Base-by-base conservation (phyloP, 2,888 invertebrate genomes). In the Chydorus sphaericus region DNA sequence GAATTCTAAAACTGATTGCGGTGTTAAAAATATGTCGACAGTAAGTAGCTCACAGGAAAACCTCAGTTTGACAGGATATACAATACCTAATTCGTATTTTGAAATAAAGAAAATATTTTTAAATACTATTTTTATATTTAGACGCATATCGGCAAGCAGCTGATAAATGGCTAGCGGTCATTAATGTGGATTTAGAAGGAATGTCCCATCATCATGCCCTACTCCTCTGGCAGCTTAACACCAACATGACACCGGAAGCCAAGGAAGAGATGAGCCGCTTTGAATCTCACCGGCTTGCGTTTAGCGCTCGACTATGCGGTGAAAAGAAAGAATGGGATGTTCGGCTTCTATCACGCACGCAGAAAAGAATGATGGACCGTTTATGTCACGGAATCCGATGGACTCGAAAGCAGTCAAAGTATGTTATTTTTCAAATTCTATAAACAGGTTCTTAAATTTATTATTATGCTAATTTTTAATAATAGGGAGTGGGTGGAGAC, bases 341-440 rank as follows among this genome's bases (percentile, higher is more conserved):
- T 62, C 71, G 31, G 37, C 26, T 57, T 73, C 54, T 64, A 39
- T 62, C 63, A 3, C 57, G 57, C 8, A 59, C 64, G 54, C 74
- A 77, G 60, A 65, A 64, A 49, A 70, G 80, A 58, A 77, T 77
- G 71, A 66, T 76, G 53, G 76, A 75, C 68, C 67, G 82, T 11
- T 62, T 82, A 39, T 83, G 83, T 62, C 71, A 79, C 62, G 82
- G 81, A 39, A 78, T 81, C 0, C 74, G 70, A 55, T 81, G 73
- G 64, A 75, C 73, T 4, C 68, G 70, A 48, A 65, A 72, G 50
- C 76, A 79, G 65, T 73, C 75, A 8, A 73, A 74, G 80, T 80
- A 67, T 62, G 66, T 65, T 59, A 55, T 29, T 51, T n/a, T 23
- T 28, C 49, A 7, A 33, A 30, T 30, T 4, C n/a, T 36, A 29